Conservation (phyloP, 2,888 invertebrate genomes). For the Agriotes lineatus region DNA sequence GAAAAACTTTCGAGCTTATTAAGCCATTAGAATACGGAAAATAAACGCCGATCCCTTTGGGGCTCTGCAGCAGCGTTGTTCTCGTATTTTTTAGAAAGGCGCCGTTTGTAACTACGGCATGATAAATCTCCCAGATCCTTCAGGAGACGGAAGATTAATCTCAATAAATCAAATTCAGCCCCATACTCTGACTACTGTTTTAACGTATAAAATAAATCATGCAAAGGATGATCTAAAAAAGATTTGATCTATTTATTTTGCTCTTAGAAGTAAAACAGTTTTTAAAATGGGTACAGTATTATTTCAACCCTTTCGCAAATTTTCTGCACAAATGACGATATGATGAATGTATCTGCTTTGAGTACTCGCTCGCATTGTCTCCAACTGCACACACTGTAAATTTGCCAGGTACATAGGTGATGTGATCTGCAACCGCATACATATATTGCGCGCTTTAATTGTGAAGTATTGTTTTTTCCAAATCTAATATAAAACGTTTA, state of each 20-base stretch:
- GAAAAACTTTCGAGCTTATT: not conserved
- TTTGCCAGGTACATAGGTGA: no score
- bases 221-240: not conserved
- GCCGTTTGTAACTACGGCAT: not conserved
- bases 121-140: not conserved
- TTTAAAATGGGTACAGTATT: no score
- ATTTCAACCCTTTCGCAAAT: no score
- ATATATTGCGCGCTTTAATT: no score
- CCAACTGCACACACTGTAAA: no score
- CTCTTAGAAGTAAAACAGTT: no score
- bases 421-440: no score
- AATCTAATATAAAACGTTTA: no score
- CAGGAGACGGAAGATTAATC: not conserved
- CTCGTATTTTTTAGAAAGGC: not conserved
- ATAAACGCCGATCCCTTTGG: not conserved
- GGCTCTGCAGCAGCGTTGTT: not conserved
- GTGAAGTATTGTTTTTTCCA: no score
- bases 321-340: no score
- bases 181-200: not conserved
- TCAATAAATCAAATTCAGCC: slow-evolving; percentile 3
- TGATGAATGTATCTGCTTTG: no score
- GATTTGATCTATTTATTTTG: not conserved
- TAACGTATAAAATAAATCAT: not conserved
- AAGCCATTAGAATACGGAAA: not conserved
- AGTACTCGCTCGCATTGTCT: no score